These are phyloP conservation scores for Chionodraco myersi DNA, from an alignment of 2,113 vertebrate genomes.

Conservation along the genomic window DNA sequence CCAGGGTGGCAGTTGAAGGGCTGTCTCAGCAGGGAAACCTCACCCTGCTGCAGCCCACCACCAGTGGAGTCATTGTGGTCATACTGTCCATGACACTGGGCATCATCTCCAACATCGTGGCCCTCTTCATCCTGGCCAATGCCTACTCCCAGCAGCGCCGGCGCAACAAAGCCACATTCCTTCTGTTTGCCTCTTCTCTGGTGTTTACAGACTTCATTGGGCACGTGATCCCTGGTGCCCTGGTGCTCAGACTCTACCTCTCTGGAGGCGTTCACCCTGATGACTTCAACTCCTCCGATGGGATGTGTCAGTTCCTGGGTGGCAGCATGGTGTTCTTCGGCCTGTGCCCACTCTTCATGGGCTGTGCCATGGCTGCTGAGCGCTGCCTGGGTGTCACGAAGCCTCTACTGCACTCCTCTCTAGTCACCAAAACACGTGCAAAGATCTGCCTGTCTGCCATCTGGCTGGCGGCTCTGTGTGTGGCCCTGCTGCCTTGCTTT, in stretches of 20 bases:
- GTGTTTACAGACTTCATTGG: constrained; percentile 89
- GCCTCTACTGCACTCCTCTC: constrained; percentile 86
- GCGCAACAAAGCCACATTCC: constrained; percentile 89
- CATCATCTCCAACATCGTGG: constrained; percentile 88
- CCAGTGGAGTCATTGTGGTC: constrained; percentile 76
- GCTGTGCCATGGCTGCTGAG: constrained; percentile 91
- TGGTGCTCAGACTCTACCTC: constrained; percentile 88
- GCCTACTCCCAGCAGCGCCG: constrained; percentile 84
- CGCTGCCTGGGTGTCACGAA: constrained; percentile 90
- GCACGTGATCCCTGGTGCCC: constrained; percentile 88
- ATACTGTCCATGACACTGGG: constrained; percentile 89
- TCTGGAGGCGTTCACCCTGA: constrained; percentile 48
- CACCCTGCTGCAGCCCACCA: constrained; percentile 47
- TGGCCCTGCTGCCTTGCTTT: constrained; percentile 87
- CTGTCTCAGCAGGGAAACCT: constrained; percentile 56
- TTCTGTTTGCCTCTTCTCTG: constrained; percentile 88
- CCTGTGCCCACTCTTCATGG: constrained; percentile 90
- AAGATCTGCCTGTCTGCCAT: constrained; percentile 82
- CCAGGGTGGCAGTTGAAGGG: constrained; percentile 29
- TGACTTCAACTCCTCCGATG: constrained; percentile 71
- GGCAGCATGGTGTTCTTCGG: constrained; percentile 94
- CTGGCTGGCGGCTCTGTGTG: constrained; percentile 83
- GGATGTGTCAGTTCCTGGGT: constrained; percentile 88
- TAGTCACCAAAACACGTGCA: constrained; percentile 85
- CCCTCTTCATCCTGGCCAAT: constrained; percentile 87